These are phyloP conservation scores for Serranus cabrilla DNA, from an alignment of 2,797 vertebrate genomes.

Conservation along the genomic window DNA sequence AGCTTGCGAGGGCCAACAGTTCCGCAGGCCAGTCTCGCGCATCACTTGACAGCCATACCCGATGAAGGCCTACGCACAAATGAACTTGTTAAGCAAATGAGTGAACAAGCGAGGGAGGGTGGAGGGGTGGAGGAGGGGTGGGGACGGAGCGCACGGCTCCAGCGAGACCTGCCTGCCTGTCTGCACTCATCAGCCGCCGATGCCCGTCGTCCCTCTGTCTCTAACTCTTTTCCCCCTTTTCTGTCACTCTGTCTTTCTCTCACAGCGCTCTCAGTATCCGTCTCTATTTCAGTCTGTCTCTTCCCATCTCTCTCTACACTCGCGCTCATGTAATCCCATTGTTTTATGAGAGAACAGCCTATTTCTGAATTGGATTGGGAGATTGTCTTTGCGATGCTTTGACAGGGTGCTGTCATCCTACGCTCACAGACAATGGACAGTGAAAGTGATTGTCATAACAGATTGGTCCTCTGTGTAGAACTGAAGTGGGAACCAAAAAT, in stretches of 20 bases:
- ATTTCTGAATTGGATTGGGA: conserved; percentile 63
- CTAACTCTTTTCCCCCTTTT: conserved; percentile 17
- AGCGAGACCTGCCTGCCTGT: conserved; percentile 56
- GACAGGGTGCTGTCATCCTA: conserved; percentile 37
- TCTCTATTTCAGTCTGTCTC: conserved; percentile 56
- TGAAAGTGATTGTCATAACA: conserved; percentile 26
- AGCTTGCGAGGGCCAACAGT: conserved; percentile 83
- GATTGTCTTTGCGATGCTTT: conserved; percentile 54
- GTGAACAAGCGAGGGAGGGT: conserved; percentile 58
- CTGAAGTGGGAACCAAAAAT: conserved; percentile 18
- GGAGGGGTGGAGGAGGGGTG: conserved; percentile 1
- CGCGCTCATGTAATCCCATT: conserved; percentile 53
- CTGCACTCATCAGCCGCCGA: conserved; percentile 55
- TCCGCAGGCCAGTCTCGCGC: conserved; percentile 82
- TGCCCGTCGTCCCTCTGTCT: conserved; percentile 29
- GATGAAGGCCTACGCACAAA: conserved; percentile 80
- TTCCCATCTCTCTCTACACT: conserved; percentile 19
- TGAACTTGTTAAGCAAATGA: conserved; percentile 83
- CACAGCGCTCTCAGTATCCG: conserved; percentile 25
- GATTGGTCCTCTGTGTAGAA: conserved; percentile 5
- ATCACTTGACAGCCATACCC: conserved; percentile 82
- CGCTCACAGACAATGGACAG: conserved; percentile 31
- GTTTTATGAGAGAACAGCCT: conserved; percentile 58
- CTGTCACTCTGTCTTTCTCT: conserved; percentile 38
- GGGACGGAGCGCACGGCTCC: conserved; percentile 32